Percentiles rank a stretch among this genome's conserved stretches.
Conservation (phyloP, 2,888 invertebrate genomes). For the Toxonevra muliebris region DNA sequence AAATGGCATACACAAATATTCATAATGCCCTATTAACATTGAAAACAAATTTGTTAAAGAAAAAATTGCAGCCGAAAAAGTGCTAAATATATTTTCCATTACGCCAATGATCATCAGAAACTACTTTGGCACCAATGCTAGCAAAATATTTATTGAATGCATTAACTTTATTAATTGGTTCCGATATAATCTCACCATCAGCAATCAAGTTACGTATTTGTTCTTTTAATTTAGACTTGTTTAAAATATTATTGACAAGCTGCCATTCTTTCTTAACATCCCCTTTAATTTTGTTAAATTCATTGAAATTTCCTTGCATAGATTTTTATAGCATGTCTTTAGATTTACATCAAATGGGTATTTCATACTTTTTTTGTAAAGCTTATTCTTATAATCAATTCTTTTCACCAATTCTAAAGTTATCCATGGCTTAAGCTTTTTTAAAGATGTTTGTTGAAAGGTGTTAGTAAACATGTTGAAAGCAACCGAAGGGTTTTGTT, state of each 20-base stretch:
- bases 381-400: neutral
- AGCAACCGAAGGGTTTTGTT: neutral
- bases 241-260: neutral
- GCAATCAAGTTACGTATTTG: neutral
- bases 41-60: no score
- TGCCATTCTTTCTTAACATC: neutral
- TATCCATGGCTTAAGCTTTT: neutral
- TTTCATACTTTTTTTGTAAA: no score
- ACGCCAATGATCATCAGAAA: no score
- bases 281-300: neutral
- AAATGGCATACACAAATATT: no score
- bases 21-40: no score
- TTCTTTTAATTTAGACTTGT: neutral
- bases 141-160: neutral
- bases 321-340: neutral
- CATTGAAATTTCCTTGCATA: neutral
- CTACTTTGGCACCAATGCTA: neutral
- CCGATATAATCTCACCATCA: neutral
- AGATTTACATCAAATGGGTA: no score
- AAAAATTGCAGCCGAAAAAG: no score
- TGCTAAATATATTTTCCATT: no score
- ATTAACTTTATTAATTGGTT: neutral
- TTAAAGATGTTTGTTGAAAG: no score
- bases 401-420: neutral
- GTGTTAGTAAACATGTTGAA: neutral